phyloP scores from a whole-genome alignment of 2,888 invertebrate species.

The Salpingus planirostris region DNA sequence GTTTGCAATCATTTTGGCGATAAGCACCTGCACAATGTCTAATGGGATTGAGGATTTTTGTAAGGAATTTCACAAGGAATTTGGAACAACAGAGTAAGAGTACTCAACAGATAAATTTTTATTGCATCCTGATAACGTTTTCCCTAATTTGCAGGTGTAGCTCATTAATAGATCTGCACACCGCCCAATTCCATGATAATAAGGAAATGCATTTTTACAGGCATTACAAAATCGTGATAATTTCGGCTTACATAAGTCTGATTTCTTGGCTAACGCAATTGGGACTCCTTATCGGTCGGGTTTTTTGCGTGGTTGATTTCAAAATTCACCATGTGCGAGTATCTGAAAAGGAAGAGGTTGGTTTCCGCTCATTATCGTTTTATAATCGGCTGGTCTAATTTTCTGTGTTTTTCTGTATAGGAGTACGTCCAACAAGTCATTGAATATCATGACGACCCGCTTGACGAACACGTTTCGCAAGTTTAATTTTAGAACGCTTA shows the following conservation, averaged over 20 bases:
- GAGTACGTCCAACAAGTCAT: constrained; percentile 2
- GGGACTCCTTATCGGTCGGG: not conserved
- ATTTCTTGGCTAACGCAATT: constrained; percentile 1
- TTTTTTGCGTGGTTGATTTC: constrained; percentile 2
- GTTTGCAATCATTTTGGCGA: constrained; percentile 3
- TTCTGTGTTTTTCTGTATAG: no score
- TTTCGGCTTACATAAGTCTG: constrained; percentile 1
- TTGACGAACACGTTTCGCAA: not conserved
- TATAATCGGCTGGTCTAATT: no score
- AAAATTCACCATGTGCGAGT: constrained; percentile 1
- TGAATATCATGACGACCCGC: not conserved
- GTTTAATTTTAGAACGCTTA: not conserved
- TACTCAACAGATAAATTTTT: not conserved
- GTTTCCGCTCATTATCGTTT: no score
- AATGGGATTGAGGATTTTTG: constrained; percentile 7
- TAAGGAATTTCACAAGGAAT: constrained; percentile 3
- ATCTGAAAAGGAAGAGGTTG: constrained; percentile 2
- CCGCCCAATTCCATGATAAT: constrained; percentile 1
- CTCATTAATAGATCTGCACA: not conserved
- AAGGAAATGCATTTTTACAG: not conserved
- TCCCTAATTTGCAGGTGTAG: constrained; percentile 1
- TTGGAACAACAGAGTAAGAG: constrained; percentile 6
- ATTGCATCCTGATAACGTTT: not conserved
- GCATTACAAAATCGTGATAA: not conserved
- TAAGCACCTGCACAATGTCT: constrained; percentile 2